Base-by-base conservation (phyloP, 2,113 vertebrate genomes). In the Brachypteracias leptosomus region DNA sequence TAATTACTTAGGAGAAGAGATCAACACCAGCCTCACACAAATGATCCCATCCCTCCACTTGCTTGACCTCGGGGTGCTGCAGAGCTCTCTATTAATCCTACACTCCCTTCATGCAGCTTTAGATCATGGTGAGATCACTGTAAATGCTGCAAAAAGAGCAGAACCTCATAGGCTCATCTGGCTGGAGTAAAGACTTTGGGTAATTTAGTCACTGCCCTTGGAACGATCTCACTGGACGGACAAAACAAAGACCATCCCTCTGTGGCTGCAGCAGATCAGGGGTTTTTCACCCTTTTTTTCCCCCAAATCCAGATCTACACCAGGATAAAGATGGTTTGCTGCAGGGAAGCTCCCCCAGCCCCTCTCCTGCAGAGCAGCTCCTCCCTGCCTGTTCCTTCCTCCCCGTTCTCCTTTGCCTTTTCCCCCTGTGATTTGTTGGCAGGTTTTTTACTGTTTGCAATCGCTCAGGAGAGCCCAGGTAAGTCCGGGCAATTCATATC, bases 181-280 rank as follows among this genome's bases (percentile, higher is more conserved):
- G 63, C 74, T 16, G 0, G 36, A 25, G 87, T 38, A 15, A 25
- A 26, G 29, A 0, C 81, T 21, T 8, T 1, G 17, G 17, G 87
- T 4, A 10, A 52, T 19, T 3, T 8, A 1, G 55, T 3, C 18
- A 4, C 2, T 46, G 66, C 73, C 87, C 77, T 76, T 10, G 81
- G 93, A n/a, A 4, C 0, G 8, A 26, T 49, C 44, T 46, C 3
- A 0, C 19, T 21, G 57, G 61, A 2, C 1, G 2, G 59, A 5
- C 7, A 35, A 8, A 47, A 11, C 70, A 3, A 6, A n/a, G 73
- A 13, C 13, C 49, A 2, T 44, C 29, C 11, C 2, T 2, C 55
- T 51, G n/a, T n/a, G n/a, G n/a, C n/a, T n/a, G 54, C 86, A 22
- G 76, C 55, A 3, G 28, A 0, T 4, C 36, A 40, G 15, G 90